Evolutionary conservation across 2,888 invertebrate genomes (phyloP), one percentile per base, ranked within the genome.

Genomic region (Sarcophaga carnaria): DNA sequence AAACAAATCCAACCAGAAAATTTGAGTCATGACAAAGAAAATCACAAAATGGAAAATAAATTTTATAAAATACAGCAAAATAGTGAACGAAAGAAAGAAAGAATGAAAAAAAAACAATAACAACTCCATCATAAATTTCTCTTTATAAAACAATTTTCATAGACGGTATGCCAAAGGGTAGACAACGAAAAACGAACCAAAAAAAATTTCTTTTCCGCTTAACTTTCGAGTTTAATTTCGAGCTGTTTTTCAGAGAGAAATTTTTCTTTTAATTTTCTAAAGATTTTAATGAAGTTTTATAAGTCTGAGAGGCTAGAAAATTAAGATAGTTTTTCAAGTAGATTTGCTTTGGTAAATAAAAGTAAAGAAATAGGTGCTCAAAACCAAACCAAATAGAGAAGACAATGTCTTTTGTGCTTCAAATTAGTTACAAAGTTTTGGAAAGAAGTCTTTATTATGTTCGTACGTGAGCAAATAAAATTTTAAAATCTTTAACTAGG

Each of bases 61-160:
- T 37, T 37, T 37, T 67, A 22, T 4, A 27, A 74, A 62, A 60
- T 47, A 27, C 67, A 67, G 47, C 25, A 47, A 5, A 27, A 66
- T 25, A 25, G 67, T 12, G 25, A 17, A 27, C 54, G 54, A 54
- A 17, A 54, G 17, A 54, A 17, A 14, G 54, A 54, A 54, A 54
- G 4, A 54, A 54, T 0, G 3, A 54, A 54, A 2, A 3, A 14
- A 12, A 12, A 3, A 54, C 54, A 54, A 54, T 45, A 63, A 71
- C 47, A 62, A 45, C 22, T 59, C 14, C 25, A 3, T 25, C 66
- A 80, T 37, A 77, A 64, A 45, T 76, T 77, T 74, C 22, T 59
- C n/a, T 37, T 66, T 4, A 62, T 22, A 70, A 62, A 76, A 10
- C 6, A 20, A 49, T 69, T 62, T 49, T 64, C 59, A 62, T 45